Evolutionary conservation across 2,113 vertebrate genomes (phyloP).

Genomic region (Corythornis cristatus): DNA sequence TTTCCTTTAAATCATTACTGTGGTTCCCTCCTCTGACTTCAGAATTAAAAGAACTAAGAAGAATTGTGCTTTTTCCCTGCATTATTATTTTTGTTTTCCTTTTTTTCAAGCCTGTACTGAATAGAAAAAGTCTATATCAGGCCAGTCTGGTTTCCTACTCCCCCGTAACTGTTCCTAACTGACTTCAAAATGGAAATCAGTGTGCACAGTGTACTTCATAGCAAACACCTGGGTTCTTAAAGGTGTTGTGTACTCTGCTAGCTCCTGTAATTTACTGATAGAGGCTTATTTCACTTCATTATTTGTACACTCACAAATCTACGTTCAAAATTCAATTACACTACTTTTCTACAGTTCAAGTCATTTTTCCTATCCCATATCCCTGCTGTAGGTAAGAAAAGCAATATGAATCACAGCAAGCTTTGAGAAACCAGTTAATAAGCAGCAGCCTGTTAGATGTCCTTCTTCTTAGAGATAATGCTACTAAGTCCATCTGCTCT

Average conservation of each 20-base stretch:
- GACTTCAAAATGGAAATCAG: background rate
- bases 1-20: background rate
- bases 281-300: background rate
- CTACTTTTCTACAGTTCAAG: background rate
- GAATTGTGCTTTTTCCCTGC: background rate
- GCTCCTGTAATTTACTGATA: slow-evolving; percentile 1
- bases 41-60: background rate
- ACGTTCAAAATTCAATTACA: slow-evolving; percentile 8
- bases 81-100: background rate
- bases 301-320: background rate
- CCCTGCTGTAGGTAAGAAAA: background rate
- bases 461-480: background rate
- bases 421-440: background rate
- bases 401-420: background rate
- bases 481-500: background rate
- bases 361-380: background rate
- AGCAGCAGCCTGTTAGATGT: background rate
- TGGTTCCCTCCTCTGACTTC: background rate
- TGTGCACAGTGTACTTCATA: background rate
- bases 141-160: background rate
- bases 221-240: slow-evolving; percentile 14
- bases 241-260: background rate
- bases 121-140: background rate
- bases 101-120: background rate
- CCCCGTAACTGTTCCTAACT: background rate